Conservation (phyloP, 2,888 invertebrate genomes). For the Clusia tigrina region DNA sequence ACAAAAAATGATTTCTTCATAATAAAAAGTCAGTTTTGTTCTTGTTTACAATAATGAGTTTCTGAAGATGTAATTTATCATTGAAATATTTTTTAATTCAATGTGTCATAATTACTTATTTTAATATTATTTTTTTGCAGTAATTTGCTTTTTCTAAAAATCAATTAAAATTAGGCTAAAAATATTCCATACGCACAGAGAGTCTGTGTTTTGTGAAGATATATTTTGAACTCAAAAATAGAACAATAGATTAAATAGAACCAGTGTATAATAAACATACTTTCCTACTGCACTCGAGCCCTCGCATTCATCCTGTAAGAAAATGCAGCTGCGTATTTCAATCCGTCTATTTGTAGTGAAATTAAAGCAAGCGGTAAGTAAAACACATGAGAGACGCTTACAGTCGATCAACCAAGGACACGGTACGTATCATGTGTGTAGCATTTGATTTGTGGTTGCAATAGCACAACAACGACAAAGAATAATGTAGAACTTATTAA, state of each 20-base stretch:
- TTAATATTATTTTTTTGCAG: neutral
- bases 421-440: neutral
- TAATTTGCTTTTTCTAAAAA: conserved; percentile 6
- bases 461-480: conserved; percentile 1
- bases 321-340: neutral
- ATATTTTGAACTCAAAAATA: neutral
- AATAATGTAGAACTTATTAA: conserved; percentile 34
- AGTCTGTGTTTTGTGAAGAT: conserved; percentile 2
- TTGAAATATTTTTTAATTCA: no score
- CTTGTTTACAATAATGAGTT: no score
- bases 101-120: neutral
- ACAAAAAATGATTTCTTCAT: conserved; percentile 3
- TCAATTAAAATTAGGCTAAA: conserved; percentile 8
- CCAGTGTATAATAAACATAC: conserved; percentile 40
- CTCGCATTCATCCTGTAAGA: conserved; percentile 32
- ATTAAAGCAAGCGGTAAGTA: neutral
- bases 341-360: neutral
- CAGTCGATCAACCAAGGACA: neutral
- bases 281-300: conserved; percentile 56
- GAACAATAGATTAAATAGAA: neutral
- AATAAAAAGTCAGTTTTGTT: no score
- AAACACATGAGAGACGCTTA: neutral
- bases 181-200: conserved; percentile 10
- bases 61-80: no score
- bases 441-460: neutral